Evolutionary conservation across 2,888 invertebrate genomes (phyloP).

Genomic region (Chrysina gloriosa): DNA sequence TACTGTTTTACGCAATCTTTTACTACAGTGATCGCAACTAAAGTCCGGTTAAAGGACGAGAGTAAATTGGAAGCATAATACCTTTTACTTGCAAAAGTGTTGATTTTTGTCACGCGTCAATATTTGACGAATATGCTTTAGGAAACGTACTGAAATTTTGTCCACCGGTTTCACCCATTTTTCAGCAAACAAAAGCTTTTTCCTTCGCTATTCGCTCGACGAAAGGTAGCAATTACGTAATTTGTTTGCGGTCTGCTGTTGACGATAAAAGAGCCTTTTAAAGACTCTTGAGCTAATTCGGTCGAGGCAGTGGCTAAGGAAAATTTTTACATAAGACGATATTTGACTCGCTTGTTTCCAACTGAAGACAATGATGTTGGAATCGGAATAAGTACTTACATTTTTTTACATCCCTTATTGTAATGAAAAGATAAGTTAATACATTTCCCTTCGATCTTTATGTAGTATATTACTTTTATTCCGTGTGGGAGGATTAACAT

Average conservation of each 20-base stretch:
- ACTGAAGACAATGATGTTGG: no score
- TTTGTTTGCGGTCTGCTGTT: slow-evolving; percentile 18
- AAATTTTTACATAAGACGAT: no score
- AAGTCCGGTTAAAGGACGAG: neutral
- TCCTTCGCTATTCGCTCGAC: slow-evolving; percentile 8
- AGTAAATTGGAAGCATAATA: slow-evolving; percentile 4
- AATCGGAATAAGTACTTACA: no score
- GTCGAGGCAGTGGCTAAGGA: neutral
- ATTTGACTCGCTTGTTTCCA: no score
- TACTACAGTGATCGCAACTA: slow-evolving; percentile 17
- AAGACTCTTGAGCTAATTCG: neutral
- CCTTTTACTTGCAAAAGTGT: neutral
- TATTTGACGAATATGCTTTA: slow-evolving; percentile 1
- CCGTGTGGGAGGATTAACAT: no score
- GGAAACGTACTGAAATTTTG: slow-evolving; percentile 8
- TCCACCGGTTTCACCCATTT: slow-evolving; percentile 26
- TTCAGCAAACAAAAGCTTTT: slow-evolving; percentile 27
- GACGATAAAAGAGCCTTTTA: neutral
- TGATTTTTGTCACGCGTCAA: neutral
- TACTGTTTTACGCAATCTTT: no score
- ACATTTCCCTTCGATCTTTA: no score
- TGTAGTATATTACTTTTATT: no score
- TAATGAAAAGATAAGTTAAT: no score
- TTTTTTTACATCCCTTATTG: no score
- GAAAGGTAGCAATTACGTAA: slow-evolving; percentile 27